A percentile compares a stretch with the other conserved stretches of the same genome.
Evolutionary conservation across 2,888 invertebrate genomes (phyloP).

Genomic region (Orthosia incerta): DNA sequence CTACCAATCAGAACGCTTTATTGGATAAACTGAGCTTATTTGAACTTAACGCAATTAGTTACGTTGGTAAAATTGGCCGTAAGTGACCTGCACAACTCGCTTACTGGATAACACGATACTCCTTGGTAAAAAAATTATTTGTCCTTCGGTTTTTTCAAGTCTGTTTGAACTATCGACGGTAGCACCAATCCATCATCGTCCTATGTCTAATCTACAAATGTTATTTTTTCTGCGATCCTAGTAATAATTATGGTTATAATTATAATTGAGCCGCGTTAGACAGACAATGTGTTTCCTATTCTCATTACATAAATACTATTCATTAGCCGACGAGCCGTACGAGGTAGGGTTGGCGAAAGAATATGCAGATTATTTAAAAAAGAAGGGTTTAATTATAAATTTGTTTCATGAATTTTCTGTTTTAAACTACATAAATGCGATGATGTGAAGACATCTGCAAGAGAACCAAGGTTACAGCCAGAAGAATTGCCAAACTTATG

Average conservation of each 20-base stretch:
- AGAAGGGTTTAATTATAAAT: background rate
- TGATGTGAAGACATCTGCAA: no score
- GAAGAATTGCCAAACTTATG: no score
- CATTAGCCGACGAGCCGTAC: constrained; percentile 71
- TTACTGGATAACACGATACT: no score
- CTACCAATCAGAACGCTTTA: no score
- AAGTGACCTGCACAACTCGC: no score
- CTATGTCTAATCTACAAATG: background rate
- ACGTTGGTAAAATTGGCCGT: no score
- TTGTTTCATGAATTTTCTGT: no score
- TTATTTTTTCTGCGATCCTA: constrained; percentile 33
- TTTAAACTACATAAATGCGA: no score
- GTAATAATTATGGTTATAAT: constrained; percentile 58
- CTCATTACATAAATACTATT: constrained; percentile 78
- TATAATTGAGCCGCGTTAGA: constrained; percentile 63
- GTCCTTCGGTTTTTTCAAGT: background rate
- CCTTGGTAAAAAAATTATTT: background rate
- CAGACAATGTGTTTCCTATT: constrained; percentile 77
- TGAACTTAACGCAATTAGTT: no score
- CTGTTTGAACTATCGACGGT: background rate
- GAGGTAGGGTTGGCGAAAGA: constrained; percentile 61
- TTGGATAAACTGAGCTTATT: no score
- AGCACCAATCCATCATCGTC: background rate
- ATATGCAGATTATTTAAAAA: constrained; percentile 10
- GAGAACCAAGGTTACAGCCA: no score